Base-by-base conservation (phyloP, 2,888 invertebrate genomes). In the Saturnia pavonia region DNA sequence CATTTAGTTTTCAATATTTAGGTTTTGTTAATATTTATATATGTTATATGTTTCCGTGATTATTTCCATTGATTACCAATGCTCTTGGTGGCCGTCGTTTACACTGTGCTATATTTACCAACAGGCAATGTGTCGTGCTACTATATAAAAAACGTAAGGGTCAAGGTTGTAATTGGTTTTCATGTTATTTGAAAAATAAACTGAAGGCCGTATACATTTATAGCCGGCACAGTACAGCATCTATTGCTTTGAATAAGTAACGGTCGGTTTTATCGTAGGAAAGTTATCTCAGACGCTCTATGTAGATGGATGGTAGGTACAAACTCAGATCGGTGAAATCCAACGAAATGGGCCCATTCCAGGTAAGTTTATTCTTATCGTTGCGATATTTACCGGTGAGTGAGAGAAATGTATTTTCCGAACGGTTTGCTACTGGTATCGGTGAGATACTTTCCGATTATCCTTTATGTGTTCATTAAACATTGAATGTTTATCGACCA, bases 291-390 rank as follows among this genome's bases (percentile, higher is more conserved):
- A 40, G 19, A 65, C 65, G 3, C 65, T 40, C 40, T 40, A 65
- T n/a, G 65, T 40, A 65, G 65, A 65, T n/a, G 40, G 40, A 65
- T 65, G 40, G 11, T 40, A 65, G 3, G 6, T n/a, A n/a, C 63
- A 40, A 65, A 19, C 65, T 19, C 40, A 65, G 65, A 65, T 40
- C 65, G n/a, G 9, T n/a, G 40, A 19, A 40, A 65, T 65, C 7
- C 14, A 19, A 40, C 40, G 34, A 34, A 65, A 65, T 40, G 40
- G 40, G 65, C 34, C 57, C 40, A 40, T 65, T 65, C 19, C 65
- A 40, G 34, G 65, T 40, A 65, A 65, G 40, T 65, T 65, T 65
- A 65, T 63, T 63, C 63, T 63, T 63, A 63, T 63, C 63, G 63
- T 34, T 54, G 54, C 54, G 22, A 54, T 54, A 54, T 54, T 63